Evolutionary conservation across 92 coral and sea anemone species (phyloP).

Genomic region (Desmophyllum pertusum): DNA sequence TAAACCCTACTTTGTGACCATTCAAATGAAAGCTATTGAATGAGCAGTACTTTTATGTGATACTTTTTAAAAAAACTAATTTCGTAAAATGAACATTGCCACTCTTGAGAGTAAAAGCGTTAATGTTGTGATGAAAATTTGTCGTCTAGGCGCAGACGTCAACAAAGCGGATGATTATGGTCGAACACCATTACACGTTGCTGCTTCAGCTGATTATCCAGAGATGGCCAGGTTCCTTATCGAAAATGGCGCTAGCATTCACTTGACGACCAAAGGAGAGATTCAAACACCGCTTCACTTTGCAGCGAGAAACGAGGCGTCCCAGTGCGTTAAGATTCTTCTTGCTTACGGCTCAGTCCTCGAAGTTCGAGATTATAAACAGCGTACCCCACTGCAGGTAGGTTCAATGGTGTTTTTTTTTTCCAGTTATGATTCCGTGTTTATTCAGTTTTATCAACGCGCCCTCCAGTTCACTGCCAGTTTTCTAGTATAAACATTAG

Average conservation of each 20-base stretch:
- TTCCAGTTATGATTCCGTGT: neutral
- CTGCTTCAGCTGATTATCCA: constrained; percentile 76
- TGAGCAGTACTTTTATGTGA: neutral
- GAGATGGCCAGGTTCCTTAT: constrained; percentile 70
- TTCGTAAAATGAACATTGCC: neutral
- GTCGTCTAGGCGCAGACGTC: constrained; percentile 59
- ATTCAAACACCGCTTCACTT: constrained; percentile 71
- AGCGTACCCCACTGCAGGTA: constrained; percentile 79
- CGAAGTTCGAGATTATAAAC: constrained; percentile 70
- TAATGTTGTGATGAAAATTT: neutral
- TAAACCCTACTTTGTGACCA: too few relatives aligned
- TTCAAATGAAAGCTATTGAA: neutral
- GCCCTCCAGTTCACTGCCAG: too few relatives aligned
- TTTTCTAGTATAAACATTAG: too few relatives aligned
- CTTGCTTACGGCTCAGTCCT: constrained; percentile 69
- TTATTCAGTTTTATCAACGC: too few relatives aligned
- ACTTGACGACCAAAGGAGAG: constrained; percentile 61
- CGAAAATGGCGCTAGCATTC: constrained; percentile 66
- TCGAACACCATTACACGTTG: constrained; percentile 76
- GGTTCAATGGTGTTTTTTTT: neutral
- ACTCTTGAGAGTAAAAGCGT: neutral
- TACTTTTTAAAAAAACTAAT: neutral
- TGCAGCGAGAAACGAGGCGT: constrained; percentile 75
- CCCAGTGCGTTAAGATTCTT: constrained; percentile 56
- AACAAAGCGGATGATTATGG: constrained; percentile 63